Evolutionary conservation across 2,888 invertebrate species (phyloP).

Genomic region (Microplitis deprimator): DNA sequence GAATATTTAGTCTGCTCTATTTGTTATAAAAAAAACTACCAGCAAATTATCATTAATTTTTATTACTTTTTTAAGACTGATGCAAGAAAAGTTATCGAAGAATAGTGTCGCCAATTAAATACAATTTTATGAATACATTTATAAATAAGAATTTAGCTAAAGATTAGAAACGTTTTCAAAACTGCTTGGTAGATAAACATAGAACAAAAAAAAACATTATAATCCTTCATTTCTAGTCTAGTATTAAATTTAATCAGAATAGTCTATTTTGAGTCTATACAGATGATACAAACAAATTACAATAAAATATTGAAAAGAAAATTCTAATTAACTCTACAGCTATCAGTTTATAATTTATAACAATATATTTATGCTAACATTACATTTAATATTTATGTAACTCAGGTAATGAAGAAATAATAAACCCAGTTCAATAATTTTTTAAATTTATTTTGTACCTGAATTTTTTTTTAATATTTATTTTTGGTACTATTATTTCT

Average conservation of each 20-base stretch:
- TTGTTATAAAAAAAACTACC: background rate
- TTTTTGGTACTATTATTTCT: background rate
- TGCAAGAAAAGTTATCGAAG: background rate
- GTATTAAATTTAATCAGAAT: slow-evolving; percentile 41
- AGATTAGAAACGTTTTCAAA: background rate
- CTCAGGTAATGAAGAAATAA: slow-evolving; percentile 1
- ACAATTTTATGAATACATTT: background rate
- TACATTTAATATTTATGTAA: slow-evolving; percentile 3
- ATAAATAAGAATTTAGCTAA: background rate
- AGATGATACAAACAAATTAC: background rate
- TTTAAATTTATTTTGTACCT: background rate
- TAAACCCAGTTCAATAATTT: background rate
- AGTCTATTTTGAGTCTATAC: slow-evolving; percentile 59
- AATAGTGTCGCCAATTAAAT: background rate
- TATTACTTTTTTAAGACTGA: background rate
- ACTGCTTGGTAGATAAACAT: background rate
- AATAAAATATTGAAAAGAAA: background rate
- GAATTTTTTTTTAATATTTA: background rate
- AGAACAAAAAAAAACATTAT: slow-evolving; percentile 34
- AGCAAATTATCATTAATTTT: background rate
- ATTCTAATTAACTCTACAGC: background rate
- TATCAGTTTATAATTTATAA: background rate
- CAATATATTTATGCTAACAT: background rate
- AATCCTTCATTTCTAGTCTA: slow-evolving; percentile 66
- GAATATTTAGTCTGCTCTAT: background rate